Evolutionary conservation across 1,140 invertebrate species (phyloP), one percentile per base, ranked within the genome.

Genomic region (Drosophila sulfurigaster): DNA sequence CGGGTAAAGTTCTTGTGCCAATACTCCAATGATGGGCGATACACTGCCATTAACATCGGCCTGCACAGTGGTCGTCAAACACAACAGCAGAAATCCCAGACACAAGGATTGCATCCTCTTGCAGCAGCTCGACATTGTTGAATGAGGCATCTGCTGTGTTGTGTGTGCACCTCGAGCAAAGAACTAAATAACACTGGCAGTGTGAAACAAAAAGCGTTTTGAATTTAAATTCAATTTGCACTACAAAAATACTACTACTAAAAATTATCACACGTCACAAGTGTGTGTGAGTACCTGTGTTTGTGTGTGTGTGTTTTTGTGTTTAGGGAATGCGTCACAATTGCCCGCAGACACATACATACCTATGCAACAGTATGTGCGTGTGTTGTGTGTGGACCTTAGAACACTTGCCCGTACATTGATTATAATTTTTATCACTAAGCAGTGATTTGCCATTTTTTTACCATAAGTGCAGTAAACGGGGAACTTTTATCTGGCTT

Each of bases 1-100:
- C 5, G 67, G 48, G 41, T 82, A 89, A 4, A 94, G 65, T 80
- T 94, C 94, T 80, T 94, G 94, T 0, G 93, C 62, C 10, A 94
- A 71, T 35, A 94, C 82, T 7, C 94, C 94, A 3, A 92, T 78
- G 16, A 92, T 81, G 0, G 91, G 91, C 1, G 80, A 58, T 4
- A 74, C 11, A n/a, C 49, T 62, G 45, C 59, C 63, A 25, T 74
- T 11, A 2, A 65, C 75, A 48, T 65, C 63, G 8, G 48, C 75
- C 0, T 7, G 1, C 5, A 35, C 28, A 0, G 32, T n/a, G 3
- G 64, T 16, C 2, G 20, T 1, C 5, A 59, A 10, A 8, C 13
- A 28, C 15, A 64, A 16, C 28, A 64, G n/a, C 20, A 20, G 13
- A 10, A 65, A 3, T 8, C 49, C 35, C 10, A 70, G 2, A 11